A percentile compares a stretch with the other conserved stretches of the same genome.
phyloP scores from a whole-genome alignment of 35 echinoderm and acorn worm species.

The Holothuria glaberrima region DNA sequence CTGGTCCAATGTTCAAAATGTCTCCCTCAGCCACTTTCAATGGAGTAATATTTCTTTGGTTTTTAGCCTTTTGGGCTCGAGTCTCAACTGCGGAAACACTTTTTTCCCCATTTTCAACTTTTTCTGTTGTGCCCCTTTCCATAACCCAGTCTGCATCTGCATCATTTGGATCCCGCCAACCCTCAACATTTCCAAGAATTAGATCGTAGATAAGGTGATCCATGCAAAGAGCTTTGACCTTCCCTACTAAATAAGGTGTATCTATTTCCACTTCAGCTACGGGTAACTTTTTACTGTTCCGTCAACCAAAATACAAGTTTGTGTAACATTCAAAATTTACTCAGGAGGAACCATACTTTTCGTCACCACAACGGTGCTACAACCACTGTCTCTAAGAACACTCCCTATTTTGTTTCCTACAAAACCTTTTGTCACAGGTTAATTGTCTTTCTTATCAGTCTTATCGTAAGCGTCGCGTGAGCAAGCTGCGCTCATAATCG shows the following conservation, averaged over 20 bases:
- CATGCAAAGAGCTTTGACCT: slow-evolving; percentile 72
- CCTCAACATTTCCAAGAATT: slow-evolving; percentile 75
- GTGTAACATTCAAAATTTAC: slow-evolving; percentile 40
- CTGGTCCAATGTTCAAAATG: too few relatives aligned
- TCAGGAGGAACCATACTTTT: slow-evolving; percentile 41
- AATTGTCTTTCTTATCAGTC: neutral
- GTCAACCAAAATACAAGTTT: slow-evolving; percentile 78
- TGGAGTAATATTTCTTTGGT: too few relatives aligned
- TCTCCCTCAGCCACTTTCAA: too few relatives aligned
- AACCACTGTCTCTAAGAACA: slow-evolving; percentile 81
- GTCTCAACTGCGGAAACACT: too few relatives aligned
- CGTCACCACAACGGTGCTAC: slow-evolving; percentile 65
- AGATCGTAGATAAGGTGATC: slow-evolving; percentile 72
- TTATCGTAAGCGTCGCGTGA: neutral
- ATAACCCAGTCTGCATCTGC: slow-evolving; percentile 68
- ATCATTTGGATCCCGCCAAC: slow-evolving; percentile 63
- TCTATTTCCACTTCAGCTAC: slow-evolving; percentile 66
- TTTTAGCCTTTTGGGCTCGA: too few relatives aligned
- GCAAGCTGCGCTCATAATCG: slow-evolving; percentile 37
- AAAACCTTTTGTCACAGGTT: slow-evolving; percentile 59
- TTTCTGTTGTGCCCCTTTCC: slow-evolving; percentile 7
- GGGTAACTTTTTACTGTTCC: slow-evolving; percentile 57
- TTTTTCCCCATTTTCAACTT: too few relatives aligned
- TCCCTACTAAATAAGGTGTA: slow-evolving; percentile 77
- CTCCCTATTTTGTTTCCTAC: slow-evolving; percentile 14